These are phyloP conservation scores for Calidris pygmaea DNA, from an alignment of 2,113 vertebrate species.

Conservation along the genomic window DNA sequence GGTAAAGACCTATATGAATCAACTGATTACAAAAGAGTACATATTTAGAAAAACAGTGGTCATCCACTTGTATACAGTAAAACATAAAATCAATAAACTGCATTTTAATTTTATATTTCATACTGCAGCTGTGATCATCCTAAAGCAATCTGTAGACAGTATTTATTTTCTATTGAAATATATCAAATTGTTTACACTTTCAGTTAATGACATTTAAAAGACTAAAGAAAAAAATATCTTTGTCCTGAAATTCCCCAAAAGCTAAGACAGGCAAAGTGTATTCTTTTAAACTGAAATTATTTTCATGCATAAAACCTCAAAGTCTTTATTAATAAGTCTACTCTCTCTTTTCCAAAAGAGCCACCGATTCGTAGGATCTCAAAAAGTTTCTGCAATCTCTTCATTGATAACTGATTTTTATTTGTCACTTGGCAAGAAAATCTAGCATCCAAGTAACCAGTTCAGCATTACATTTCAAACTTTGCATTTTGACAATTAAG, in stretches of 20 bases:
- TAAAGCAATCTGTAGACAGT: not conserved
- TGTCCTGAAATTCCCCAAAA: not conserved
- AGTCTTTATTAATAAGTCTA: not conserved
- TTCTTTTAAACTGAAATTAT: not conserved
- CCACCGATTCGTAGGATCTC: fast-evolving
- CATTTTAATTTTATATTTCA: not conserved
- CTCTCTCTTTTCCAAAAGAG: not conserved
- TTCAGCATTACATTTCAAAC: not conserved
- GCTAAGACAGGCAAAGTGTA: not conserved
- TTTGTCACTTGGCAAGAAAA: not conserved
- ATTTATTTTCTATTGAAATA: not conserved
- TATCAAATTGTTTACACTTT: not conserved
- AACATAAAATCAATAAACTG: not conserved
- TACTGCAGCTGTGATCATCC: not conserved
- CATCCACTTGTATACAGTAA: not conserved
- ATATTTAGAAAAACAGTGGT: not conserved
- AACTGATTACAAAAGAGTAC: not conserved
- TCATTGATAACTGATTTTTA: not conserved
- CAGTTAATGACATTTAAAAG: not conserved
- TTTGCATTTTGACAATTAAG: not conserved
- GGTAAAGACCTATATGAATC: not conserved
- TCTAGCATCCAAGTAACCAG: not conserved
- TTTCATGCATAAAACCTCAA: not conserved
- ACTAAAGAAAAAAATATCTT: not conserved
- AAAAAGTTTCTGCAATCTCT: not conserved